A percentile compares a stretch with the other conserved stretches of the same genome.
Conservation (phyloP, 1,140 invertebrate species). For the Drosophila pallidifrons region DNA sequence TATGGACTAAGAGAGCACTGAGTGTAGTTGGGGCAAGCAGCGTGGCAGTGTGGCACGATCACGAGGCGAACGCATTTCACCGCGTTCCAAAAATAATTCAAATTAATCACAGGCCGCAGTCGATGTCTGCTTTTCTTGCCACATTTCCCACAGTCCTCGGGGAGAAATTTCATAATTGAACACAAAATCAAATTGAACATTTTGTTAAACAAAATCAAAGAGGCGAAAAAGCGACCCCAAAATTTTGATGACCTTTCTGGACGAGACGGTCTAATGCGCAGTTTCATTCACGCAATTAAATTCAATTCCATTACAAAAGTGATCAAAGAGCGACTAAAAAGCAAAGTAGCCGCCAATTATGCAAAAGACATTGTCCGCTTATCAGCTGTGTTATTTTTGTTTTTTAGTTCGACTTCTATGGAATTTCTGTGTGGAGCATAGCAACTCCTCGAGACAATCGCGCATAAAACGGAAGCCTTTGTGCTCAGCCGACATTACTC, state of each 20-base stretch:
- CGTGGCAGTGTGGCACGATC: constrained; percentile 33
- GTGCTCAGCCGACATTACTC: constrained; percentile 44
- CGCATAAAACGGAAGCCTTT: constrained; percentile 53
- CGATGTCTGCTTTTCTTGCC: constrained; percentile 31
- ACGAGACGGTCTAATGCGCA: constrained; percentile 5
- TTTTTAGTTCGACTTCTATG: constrained; percentile 29
- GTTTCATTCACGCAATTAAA: constrained; percentile 42
- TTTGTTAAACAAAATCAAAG: constrained; percentile 33
- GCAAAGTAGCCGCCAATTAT: constrained; percentile 80
- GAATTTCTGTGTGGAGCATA: constrained; percentile 35
- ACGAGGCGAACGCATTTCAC: constrained; percentile 59
- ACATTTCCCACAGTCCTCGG: constrained; percentile 63
- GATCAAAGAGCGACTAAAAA: constrained; percentile 58
- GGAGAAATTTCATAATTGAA: constrained; percentile 52
- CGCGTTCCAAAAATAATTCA: constrained; percentile 73
- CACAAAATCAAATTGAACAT: constrained; percentile 50
- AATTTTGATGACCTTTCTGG: constrained; percentile 1
- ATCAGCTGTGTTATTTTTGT: constrained; percentile 52
- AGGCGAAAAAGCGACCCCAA: neutral
- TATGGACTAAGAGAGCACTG: constrained; percentile 21
- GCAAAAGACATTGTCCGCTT: constrained; percentile 62
- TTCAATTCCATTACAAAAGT: constrained; percentile 55
- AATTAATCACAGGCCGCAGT: constrained; percentile 67
- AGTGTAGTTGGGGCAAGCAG: constrained; percentile 21
- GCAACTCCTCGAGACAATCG: neutral